These are phyloP conservation scores for Chlorodrepanis virens DNA, from an alignment of 2,113 vertebrate species.

Conservation along the genomic window DNA sequence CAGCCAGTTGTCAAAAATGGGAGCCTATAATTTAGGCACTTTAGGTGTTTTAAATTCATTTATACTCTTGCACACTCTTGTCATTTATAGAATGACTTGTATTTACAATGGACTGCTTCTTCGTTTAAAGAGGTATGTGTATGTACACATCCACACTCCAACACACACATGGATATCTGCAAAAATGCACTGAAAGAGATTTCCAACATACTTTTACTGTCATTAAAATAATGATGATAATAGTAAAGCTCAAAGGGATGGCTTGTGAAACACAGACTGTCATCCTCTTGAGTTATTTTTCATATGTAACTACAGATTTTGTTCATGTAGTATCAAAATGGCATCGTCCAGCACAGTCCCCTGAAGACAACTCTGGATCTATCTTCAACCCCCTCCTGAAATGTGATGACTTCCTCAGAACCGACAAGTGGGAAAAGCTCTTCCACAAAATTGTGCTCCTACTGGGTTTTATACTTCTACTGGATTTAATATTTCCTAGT, in stretches of 20 bases:
- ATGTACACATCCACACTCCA: not conserved
- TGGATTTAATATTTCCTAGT: constrained; percentile 58
- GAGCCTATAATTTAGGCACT: not conserved
- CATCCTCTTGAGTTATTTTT: not conserved
- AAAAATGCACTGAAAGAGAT: not conserved
- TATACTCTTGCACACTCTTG: not conserved
- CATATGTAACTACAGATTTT: not conserved
- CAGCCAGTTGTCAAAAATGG: not conserved
- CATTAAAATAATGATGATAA: not conserved
- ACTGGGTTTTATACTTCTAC: not conserved
- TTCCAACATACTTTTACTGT: not conserved
- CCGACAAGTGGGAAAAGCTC: not conserved
- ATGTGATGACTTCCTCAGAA: not conserved
- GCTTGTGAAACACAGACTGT: not conserved
- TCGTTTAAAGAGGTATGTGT: not conserved
- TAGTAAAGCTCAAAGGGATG: not conserved
- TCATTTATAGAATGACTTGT: constrained; percentile 10
- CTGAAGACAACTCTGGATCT: not conserved
- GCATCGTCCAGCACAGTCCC: not conserved
- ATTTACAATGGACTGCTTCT: not conserved
- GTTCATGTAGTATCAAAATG: not conserved
- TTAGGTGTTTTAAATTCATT: constrained; percentile 32
- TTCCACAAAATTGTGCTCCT: not conserved
- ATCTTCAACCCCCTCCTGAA: not conserved
- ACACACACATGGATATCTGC: not conserved